Evolutionary conservation across 35 echinoderm and acorn worm species (phyloP).

Genomic region (Patiria miniata): DNA sequence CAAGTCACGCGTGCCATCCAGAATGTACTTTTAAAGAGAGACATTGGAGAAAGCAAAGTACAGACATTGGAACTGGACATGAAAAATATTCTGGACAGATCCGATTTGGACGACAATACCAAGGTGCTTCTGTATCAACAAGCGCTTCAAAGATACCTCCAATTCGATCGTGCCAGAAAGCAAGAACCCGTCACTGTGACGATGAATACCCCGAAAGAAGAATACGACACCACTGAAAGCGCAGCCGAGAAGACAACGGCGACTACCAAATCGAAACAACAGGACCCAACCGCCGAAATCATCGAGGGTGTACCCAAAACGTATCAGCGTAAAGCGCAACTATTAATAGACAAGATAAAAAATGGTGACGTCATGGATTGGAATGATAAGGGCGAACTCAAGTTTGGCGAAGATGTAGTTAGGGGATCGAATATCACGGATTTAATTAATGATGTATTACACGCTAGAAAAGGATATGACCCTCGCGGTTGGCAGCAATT

Average conservation of each 20-base stretch:
- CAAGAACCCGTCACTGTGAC: constrained; percentile 25
- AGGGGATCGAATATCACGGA: constrained; percentile 5
- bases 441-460: constrained; percentile 39
- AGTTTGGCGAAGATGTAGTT: constrained; percentile 5
- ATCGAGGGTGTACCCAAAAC: constrained; percentile 17
- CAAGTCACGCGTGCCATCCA: not conserved
- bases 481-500: constrained; percentile 41
- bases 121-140: constrained; percentile 31
- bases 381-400: constrained; percentile 27
- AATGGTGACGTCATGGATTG: constrained; percentile 28
- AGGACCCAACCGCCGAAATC: not conserved
- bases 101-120: constrained; percentile 31
- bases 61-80: constrained; percentile 43
- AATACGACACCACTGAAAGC: not conserved
- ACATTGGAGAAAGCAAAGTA: too few relatives aligned
- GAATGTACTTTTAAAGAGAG: too few relatives aligned
- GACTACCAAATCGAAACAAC: not conserved
- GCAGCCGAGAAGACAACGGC: not conserved
- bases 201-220: not conserved
- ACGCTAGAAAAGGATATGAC: not conserved
- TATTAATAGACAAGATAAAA: constrained; percentile 42
- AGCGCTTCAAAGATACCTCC: constrained; percentile 19
- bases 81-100: constrained; percentile 24
- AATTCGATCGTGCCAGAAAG: not conserved
- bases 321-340: not conserved